Conservation (phyloP, 2,113 vertebrate genomes). For the Asarcornis scutulata region DNA sequence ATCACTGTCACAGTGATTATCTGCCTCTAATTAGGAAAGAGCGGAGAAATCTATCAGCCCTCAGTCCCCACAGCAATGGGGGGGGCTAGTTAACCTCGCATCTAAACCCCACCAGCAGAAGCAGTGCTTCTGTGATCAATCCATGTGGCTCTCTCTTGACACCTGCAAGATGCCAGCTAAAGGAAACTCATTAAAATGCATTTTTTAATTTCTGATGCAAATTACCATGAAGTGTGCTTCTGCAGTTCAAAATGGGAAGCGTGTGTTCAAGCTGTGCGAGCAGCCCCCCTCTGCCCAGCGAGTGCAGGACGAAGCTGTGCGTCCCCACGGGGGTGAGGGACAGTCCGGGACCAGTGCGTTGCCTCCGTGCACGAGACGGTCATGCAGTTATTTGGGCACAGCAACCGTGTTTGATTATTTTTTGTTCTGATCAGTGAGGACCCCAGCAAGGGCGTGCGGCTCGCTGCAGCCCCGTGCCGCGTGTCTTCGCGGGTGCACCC, state of each 20-base stretch:
- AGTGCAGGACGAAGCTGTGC: fast-evolving
- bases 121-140: background rate
- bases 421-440: background rate
- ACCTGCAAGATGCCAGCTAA: background rate
- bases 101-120: background rate
- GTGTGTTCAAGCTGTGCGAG: background rate
- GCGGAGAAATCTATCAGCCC: conserved; percentile 19
- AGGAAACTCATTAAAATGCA: background rate
- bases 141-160: background rate
- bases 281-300: background rate
- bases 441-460: background rate
- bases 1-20: conserved; percentile 56
- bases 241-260: background rate
- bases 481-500: background rate
- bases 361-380: fast-evolving
- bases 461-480: fast-evolving
- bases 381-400: background rate
- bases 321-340: fast-evolving
- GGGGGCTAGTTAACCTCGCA: background rate
- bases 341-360: fast-evolving
- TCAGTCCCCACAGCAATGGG: background rate
- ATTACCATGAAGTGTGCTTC: background rate
- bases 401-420: background rate
- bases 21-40: conserved; percentile 55
- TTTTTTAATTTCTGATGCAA: background rate